These are phyloP conservation scores for Siderastrea radians DNA, from an alignment of 92 coral and sea anemone genomes.

Conservation along the genomic window DNA sequence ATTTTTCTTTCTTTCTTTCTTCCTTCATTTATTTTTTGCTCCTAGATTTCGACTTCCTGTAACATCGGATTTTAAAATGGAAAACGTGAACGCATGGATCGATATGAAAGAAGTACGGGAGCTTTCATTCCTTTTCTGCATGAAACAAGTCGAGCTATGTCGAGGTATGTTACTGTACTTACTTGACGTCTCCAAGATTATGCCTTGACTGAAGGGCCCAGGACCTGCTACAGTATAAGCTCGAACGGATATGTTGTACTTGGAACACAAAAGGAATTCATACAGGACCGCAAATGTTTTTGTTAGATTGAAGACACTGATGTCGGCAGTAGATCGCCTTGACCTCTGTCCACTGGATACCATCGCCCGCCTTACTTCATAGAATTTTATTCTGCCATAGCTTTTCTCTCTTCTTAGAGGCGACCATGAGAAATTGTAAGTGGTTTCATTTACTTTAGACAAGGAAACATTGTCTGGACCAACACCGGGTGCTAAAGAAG, in stretches of 20 bases:
- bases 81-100: too few species aligned
- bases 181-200: neutral
- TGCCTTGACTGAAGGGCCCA: neutral
- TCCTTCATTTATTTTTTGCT: too few species aligned
- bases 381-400: slow-evolving; percentile 7
- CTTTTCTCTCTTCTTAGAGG: slow-evolving; percentile 18
- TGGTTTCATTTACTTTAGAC: slow-evolving; percentile 10
- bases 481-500: neutral
- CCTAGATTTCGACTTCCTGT: too few species aligned
- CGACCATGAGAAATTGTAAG: slow-evolving; percentile 23
- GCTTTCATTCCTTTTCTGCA: too few species aligned
- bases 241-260: slow-evolving; percentile 1
- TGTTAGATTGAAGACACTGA: neutral
- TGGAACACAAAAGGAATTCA: neutral
- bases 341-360: neutral
- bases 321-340: slow-evolving; percentile 2
- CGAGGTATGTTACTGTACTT: too few species aligned
- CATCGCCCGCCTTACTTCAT: neutral
- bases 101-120: too few species aligned
- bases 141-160: too few species aligned
- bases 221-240: slow-evolving; percentile 12
- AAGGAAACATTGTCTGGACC: slow-evolving; percentile 1
- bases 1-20: too few species aligned
- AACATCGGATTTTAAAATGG: too few species aligned
- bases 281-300: neutral